Conservation (phyloP, 2,888 invertebrate species). For the Helobdella robusta region DNA sequence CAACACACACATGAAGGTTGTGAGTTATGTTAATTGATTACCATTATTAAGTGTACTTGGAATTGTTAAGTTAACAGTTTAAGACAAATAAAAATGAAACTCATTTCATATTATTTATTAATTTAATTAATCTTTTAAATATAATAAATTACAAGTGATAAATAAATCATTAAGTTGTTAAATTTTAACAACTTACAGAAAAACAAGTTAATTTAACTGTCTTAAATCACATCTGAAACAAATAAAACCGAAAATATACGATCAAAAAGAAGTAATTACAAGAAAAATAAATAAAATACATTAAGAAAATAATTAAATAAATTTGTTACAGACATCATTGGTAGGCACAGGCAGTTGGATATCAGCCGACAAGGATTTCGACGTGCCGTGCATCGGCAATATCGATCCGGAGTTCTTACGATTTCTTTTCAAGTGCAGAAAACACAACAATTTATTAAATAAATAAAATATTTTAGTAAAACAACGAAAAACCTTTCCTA, state of each 20-base stretch:
- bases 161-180: neutral
- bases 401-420: conserved; percentile 30
- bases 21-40: too few species aligned
- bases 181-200: neutral
- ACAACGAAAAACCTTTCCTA: neutral
- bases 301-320: neutral
- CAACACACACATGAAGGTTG: too few species aligned
- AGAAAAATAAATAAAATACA: neutral
- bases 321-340: conserved; percentile 22
- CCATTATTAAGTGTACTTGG: too few species aligned
- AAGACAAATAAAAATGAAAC: too few species aligned
- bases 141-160: too few species aligned
- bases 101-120: too few species aligned
- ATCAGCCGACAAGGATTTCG: conserved; percentile 12
- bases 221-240: neutral
- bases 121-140: too few species aligned
- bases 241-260: neutral
- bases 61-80: too few species aligned
- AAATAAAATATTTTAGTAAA: conserved; percentile 13
- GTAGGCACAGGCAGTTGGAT: conserved; percentile 26
- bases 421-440: conserved; percentile 28
- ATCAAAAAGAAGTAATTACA: neutral
- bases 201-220: neutral
- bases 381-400: conserved; percentile 26
- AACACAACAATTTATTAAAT: conserved; percentile 28